Base-by-base conservation (phyloP, 92 coral and sea anemone genomes). In the Porites rus region DNA sequence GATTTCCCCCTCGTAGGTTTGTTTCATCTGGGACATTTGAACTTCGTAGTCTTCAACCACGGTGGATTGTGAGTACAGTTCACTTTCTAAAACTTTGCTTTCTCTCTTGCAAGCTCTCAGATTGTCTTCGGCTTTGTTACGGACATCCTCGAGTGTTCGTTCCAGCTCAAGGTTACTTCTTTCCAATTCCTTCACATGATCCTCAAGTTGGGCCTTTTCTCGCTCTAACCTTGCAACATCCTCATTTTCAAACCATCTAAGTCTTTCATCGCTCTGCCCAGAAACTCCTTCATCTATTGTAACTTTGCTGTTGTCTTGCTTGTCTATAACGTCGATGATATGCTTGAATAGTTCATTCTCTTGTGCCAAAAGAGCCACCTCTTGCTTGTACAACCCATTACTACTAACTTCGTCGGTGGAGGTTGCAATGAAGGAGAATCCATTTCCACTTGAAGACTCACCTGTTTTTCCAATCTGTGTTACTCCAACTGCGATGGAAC, bases 331-430 rank as follows among this genome's bases (percentile, higher is more conserved):
- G 9, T 92, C 93, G 24, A 94, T 92, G 66, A 94, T 76, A 71
- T 92, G 92, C 60, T 84, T 90, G 68, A 94, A 92, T 8, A 94
- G 75, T 54, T 92, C 92, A 66, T 92, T 94, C 78, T 94, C 98
- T 10, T 85, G 88, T 59, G 95, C 94, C 84, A 94, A 78, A 13
- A 87, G 78, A 24, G 88, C 76, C 46, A 94, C 90, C 60, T 94
- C 98, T 8, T 94, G 88, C 75, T 75, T 90, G 75, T 85, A 92
- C 72, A 72, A 51, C 53, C 51, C 72, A 38, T 62, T 74, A 74
- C 22, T 64, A 46, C 25, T 74, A 63, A 10, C 24, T 25, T 76
- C 79, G 61, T 1, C 20, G 21, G 54, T 18, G 31, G 59, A 52
- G 58, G 22, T 31, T 63, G 74, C 28, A 51, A 74, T 52, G 59